Conservation (phyloP, 2,113 vertebrate genomes). For the Pampusana beccarii region DNA sequence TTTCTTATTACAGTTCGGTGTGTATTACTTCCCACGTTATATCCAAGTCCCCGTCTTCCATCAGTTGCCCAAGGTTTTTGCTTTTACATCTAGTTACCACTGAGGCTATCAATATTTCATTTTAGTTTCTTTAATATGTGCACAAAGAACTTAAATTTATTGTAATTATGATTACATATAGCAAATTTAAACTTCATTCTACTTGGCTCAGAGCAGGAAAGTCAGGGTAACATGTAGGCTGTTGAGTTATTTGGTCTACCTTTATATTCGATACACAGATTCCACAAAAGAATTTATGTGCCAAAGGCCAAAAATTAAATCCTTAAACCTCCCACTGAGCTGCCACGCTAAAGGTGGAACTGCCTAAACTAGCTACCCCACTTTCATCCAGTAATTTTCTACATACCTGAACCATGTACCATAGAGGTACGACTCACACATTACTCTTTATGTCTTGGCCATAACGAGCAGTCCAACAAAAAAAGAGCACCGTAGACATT, state of each 20-base stretch:
- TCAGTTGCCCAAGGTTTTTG: background rate
- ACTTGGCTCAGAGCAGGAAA: background rate
- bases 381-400: background rate
- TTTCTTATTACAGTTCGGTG: slow-evolving; percentile 38
- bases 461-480: background rate
- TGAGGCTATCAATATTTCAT: slow-evolving; percentile 9
- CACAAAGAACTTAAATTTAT: background rate
- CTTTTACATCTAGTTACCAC: background rate
- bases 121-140: background rate
- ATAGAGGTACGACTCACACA: background rate
- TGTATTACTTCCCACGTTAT: slow-evolving; percentile 14
- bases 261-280: background rate
- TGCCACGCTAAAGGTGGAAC: background rate
- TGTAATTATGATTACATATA: background rate
- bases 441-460: background rate
- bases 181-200: background rate
- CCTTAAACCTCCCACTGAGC: slow-evolving; percentile 1
- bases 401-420: background rate
- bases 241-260: background rate
- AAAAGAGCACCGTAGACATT: background rate
- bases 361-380: background rate
- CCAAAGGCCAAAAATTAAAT: slow-evolving; percentile 12
- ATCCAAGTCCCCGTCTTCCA: background rate
- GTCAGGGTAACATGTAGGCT: background rate
- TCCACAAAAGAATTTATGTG: background rate